Conservation (phyloP, 2,888 invertebrate species). For the Philhelius pedissequus region DNA sequence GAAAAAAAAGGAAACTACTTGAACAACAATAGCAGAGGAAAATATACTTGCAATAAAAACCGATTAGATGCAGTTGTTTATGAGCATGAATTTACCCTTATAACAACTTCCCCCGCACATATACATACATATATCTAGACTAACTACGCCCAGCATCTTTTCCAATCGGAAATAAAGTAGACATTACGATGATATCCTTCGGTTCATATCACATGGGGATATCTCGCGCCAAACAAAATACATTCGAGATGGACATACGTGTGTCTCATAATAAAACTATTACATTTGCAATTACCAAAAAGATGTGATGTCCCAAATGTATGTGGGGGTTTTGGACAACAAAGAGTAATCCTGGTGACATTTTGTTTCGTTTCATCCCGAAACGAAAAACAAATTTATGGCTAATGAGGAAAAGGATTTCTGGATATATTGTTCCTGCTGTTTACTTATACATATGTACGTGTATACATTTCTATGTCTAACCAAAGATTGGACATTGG, state of each 20-base stretch:
- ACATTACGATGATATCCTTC: constrained; percentile 76
- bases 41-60: constrained; percentile 67
- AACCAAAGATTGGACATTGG: constrained; percentile 35
- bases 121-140: not conserved
- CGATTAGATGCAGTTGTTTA: constrained; percentile 78
- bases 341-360: constrained; percentile 29
- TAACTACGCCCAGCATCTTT: constrained; percentile 73
- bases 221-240: constrained; percentile 69
- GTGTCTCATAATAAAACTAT: constrained; percentile 70
- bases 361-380: constrained; percentile 5
- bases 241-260: constrained; percentile 69
- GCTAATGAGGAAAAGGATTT: constrained; percentile 75
- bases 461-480: not conserved
- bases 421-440: constrained; percentile 11
- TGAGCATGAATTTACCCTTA: constrained; percentile 74
- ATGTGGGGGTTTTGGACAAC: constrained; percentile 17
- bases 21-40: not conserved
- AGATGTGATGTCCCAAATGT: constrained; percentile 60
- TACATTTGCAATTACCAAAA: constrained; percentile 67
- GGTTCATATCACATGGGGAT: constrained; percentile 74
- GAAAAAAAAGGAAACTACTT: no score
- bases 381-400: constrained; percentile 73
- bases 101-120: not conserved
- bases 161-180: constrained; percentile 76
- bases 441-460: not conserved